Percentiles rank a stretch among this genome's conserved stretches.
Conservation (phyloP, 1,140 invertebrate genomes). For the Aphaenogaster floridana region DNA sequence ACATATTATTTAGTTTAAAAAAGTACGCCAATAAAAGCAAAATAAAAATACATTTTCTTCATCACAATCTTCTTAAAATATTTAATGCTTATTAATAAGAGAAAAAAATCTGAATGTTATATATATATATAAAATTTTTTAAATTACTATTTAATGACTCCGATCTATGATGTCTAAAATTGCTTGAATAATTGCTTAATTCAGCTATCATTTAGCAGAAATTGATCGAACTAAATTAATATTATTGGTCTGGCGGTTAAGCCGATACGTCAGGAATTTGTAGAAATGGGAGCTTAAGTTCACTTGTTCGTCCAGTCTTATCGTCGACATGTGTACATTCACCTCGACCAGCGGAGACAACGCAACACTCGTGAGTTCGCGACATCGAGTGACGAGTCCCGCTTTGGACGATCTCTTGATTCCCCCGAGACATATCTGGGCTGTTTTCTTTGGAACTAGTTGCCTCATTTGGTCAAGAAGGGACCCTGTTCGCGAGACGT, state of each 20-base stretch:
- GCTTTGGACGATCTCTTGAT: conserved; percentile 77
- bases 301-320: conserved; percentile 82
- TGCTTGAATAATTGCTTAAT: not conserved
- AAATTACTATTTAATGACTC: not conserved
- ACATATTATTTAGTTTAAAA: not conserved
- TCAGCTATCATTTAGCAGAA: not conserved
- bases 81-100: not conserved
- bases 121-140: not conserved
- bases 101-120: not conserved
- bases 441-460: conserved; percentile 80
- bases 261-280: not conserved
- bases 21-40: not conserved
- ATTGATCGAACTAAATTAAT: not conserved
- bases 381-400: conserved; percentile 68
- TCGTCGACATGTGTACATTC: conserved; percentile 81
- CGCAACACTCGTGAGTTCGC: conserved; percentile 62
- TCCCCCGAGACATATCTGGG: conserved; percentile 84
- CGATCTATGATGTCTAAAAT: not conserved
- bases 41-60: not conserved
- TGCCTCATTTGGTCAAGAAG: conserved; percentile 82
- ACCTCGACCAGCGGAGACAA: conserved; percentile 73
- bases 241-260: conserved; percentile 5
- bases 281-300: conserved; percentile 80
- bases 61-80: conserved; percentile 5
- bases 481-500: conserved; percentile 65